Conservation (phyloP, 2,113 vertebrate species). For the Nyctereutes procyonoides region DNA sequence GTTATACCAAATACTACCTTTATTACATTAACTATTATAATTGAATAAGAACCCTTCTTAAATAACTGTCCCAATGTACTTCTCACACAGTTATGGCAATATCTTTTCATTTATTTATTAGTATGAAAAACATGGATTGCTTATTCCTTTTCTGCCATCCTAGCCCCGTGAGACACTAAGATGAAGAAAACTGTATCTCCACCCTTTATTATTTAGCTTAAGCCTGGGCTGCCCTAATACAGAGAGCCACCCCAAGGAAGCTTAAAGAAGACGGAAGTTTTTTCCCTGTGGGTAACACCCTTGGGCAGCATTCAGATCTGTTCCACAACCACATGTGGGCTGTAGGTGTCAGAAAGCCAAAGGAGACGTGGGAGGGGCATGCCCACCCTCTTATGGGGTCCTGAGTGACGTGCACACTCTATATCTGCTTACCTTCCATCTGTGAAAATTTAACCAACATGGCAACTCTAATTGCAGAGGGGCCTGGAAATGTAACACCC, state of each 20-base stretch:
- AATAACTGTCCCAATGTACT: neutral
- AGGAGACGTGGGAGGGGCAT: neutral
- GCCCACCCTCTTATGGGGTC: neutral
- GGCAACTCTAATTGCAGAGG: neutral
- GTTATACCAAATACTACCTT: neutral
- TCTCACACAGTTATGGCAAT: neutral
- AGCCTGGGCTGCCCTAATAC: neutral
- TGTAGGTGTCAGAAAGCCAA: neutral
- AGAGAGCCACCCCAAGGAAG: neutral
- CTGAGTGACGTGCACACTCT: neutral
- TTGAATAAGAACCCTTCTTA: neutral
- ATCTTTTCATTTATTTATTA: neutral
- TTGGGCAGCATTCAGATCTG: neutral
- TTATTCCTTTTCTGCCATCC: neutral
- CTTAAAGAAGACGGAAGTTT: neutral
- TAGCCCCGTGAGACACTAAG: neutral
- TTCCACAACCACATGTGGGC: neutral
- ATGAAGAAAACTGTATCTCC: neutral
- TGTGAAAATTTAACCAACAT: neutral
- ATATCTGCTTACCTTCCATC: neutral
- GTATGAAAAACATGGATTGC: neutral
- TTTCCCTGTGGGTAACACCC: neutral
- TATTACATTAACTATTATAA: neutral
- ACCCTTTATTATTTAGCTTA: neutral
- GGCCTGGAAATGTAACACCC: neutral